Conservation (phyloP, 2,888 invertebrate genomes). For the Agriopis aurantiaria region DNA sequence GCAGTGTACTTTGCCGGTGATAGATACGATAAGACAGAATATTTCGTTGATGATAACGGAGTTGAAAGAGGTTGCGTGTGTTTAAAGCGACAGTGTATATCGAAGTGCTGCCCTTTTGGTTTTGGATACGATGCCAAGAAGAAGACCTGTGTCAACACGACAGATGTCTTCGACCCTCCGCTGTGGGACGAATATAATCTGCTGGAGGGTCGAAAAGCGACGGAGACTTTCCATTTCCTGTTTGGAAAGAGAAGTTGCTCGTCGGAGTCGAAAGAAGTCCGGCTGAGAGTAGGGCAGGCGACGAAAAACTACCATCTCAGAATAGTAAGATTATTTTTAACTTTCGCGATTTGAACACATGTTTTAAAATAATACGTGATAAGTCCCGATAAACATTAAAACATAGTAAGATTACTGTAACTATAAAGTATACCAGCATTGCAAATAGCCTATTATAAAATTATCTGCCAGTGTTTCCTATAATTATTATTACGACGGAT, state of each 20-base stretch:
- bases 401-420: constrained; percentile 49
- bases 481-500: constrained; percentile 14
- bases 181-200: constrained; percentile 57
- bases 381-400: no score
- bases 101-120: constrained; percentile 70
- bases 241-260: constrained; percentile 61
- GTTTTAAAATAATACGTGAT: no score
- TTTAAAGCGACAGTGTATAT: constrained; percentile 56
- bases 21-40: constrained; percentile 56
- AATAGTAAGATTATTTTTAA: constrained; percentile 56
- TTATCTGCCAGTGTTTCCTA: constrained; percentile 12
- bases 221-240: constrained; percentile 59
- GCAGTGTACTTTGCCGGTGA: constrained; percentile 52
- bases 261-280: constrained; percentile 22
- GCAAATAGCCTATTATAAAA: constrained; percentile 1
- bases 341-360: background rate
- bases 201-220: constrained; percentile 49
- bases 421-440: constrained; percentile 1
- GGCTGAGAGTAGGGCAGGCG: constrained; percentile 48
- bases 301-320: constrained; percentile 49
- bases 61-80: constrained; percentile 60
- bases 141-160: constrained; percentile 54
- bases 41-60: constrained; percentile 53
- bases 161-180: constrained; percentile 57
- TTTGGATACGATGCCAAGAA: constrained; percentile 47